Evolutionary conservation across 2,888 invertebrate genomes (phyloP).

Genomic region (Platycheirus albimanus): DNA sequence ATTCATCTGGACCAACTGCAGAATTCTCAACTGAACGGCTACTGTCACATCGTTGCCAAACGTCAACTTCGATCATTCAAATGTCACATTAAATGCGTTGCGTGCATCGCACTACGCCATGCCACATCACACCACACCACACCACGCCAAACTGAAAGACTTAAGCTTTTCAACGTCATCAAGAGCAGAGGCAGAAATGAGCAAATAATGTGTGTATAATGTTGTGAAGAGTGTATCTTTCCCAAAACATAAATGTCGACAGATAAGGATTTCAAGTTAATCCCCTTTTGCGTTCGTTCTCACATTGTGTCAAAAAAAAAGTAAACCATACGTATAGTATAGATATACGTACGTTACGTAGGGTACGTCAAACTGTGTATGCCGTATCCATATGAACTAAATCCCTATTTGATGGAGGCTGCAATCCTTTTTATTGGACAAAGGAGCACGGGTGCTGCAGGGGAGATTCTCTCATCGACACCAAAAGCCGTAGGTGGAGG

Average conservation of each 20-base stretch:
- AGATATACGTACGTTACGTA: neutral
- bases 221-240: constrained; percentile 39
- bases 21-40: constrained; percentile 8
- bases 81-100: constrained; percentile 76
- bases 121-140: no score
- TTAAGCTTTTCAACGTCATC: constrained; percentile 72
- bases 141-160: no score
- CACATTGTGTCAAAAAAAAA: constrained; percentile 50
- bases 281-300: constrained; percentile 72
- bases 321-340: neutral
- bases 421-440: constrained; percentile 1
- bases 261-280: constrained; percentile 74
- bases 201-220: constrained; percentile 23
- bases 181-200: constrained; percentile 35
- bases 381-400: no score
- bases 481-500: constrained; percentile 57
- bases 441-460: neutral
- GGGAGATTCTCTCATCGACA: constrained; percentile 45
- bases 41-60: constrained; percentile 44
- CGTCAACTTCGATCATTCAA: constrained; percentile 75
- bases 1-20: constrained; percentile 42
- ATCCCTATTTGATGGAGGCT: constrained; percentile 46
- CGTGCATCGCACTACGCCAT: constrained; percentile 59
- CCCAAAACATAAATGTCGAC: constrained; percentile 69
- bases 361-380: constrained; percentile 20